These are phyloP conservation scores for Meliscaeva auricollis DNA, from an alignment of 2,888 invertebrate genomes.

Conservation along the genomic window DNA sequence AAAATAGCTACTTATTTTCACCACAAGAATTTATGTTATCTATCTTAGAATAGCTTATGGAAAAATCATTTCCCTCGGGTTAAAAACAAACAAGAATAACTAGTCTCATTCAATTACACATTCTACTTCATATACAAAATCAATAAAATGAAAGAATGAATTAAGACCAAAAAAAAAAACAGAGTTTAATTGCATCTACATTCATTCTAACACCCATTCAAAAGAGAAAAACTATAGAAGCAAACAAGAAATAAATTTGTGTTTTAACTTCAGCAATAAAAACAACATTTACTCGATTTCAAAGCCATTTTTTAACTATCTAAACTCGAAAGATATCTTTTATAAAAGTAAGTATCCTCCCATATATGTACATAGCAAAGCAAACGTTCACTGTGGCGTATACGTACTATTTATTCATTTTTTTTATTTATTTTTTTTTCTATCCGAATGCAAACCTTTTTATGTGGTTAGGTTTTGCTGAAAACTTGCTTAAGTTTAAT, in stretches of 20 bases:
- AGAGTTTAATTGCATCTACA: neutral
- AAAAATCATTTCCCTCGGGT: too few species aligned
- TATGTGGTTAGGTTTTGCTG: neutral
- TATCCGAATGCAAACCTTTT: neutral
- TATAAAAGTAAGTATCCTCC: neutral
- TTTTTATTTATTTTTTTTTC: neutral
- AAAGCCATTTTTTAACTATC: constrained; percentile 12
- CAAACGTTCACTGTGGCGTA: constrained; percentile 22
- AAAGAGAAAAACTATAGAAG: neutral
- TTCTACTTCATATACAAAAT: too few species aligned
- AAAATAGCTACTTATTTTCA: too few species aligned
- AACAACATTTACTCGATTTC: constrained; percentile 11
- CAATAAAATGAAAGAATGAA: too few species aligned
- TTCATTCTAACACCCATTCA: neutral
- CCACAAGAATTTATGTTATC: too few species aligned
- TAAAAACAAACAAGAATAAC: too few species aligned
- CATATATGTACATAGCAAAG: neutral
- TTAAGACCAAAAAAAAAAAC: too few species aligned
- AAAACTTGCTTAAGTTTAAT: constrained; percentile 25
- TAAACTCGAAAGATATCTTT: neutral
- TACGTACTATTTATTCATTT: constrained; percentile 24
- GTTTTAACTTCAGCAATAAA: constrained; percentile 4
- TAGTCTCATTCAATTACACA: too few species aligned
- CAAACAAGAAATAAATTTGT: neutral
- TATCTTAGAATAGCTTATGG: too few species aligned